These are phyloP conservation scores for Danio albolineatus DNA, from an alignment of 2,797 vertebrate species.

Conservation along the genomic window DNA sequence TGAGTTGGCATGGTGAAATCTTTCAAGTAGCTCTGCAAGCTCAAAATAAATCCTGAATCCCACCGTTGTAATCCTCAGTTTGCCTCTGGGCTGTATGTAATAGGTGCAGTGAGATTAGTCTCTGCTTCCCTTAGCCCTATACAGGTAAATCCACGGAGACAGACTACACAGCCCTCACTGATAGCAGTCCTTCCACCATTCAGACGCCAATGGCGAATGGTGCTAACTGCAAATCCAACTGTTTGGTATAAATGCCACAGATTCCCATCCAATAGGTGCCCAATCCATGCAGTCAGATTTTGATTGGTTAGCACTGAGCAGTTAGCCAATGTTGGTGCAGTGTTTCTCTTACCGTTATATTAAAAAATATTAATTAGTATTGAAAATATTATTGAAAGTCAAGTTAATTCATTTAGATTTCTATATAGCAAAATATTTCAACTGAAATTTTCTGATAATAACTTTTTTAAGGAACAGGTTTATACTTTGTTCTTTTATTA, in stretches of 20 bases:
- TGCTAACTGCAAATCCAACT: conserved; percentile 42
- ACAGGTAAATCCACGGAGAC: conserved; percentile 55
- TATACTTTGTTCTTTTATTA: too few species aligned
- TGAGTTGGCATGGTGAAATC: conserved; percentile 16
- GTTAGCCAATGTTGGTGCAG: background rate
- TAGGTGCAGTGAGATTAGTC: conserved; percentile 60
- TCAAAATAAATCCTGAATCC: conserved; percentile 71
- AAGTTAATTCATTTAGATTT: too few species aligned
- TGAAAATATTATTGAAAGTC: too few species aligned
- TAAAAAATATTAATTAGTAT: too few species aligned
- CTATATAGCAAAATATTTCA: too few species aligned
- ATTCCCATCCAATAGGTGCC: conserved; percentile 23
- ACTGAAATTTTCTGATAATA: too few species aligned
- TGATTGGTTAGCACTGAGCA: background rate
- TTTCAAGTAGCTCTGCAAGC: conserved; percentile 25
- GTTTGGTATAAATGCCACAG: conserved; percentile 31
- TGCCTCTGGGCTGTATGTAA: conserved; percentile 36
- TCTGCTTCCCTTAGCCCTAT: conserved; percentile 31
- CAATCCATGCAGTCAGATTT: background rate
- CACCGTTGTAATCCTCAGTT: conserved; percentile 66
- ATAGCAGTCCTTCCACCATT: conserved; percentile 46
- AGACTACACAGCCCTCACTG: conserved; percentile 39
- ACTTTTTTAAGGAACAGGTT: too few species aligned
- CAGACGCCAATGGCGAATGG: conserved; percentile 31
- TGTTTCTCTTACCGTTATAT: too few species aligned